Percentiles rank a stretch among this genome's conserved stretches.
phyloP scores from a whole-genome alignment of 2,113 vertebrate species.

The Pogonocichla stellata region DNA sequence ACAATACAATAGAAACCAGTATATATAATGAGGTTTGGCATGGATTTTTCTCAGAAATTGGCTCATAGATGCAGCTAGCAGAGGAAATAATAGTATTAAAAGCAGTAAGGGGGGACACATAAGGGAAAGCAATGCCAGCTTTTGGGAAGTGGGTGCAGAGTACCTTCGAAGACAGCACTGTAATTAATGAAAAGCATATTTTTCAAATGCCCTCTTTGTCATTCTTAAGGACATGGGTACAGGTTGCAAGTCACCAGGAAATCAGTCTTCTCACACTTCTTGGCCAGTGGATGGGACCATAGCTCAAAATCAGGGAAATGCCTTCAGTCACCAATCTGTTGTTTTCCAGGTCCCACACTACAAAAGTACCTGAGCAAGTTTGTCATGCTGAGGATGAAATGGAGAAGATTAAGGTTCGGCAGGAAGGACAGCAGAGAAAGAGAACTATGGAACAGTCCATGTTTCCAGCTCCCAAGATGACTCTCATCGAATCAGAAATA shows the following conservation, averaged over 20 bases:
- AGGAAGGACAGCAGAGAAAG: not conserved
- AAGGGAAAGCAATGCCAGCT: not conserved
- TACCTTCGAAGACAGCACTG: not conserved
- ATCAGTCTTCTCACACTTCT: not conserved
- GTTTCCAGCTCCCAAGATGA: not conserved
- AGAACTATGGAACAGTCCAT: not conserved
- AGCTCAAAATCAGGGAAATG: not conserved
- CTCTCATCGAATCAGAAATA: not conserved
- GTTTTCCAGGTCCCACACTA: not conserved
- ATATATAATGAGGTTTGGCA: not conserved
- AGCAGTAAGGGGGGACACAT: not conserved
- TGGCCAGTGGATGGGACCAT: not conserved
- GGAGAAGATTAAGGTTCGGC: not conserved
- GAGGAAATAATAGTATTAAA: not conserved
- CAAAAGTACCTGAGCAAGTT: not conserved
- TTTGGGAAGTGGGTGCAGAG: not conserved
- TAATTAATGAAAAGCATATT: not conserved
- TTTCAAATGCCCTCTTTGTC: not conserved
- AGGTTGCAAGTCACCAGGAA: not conserved
- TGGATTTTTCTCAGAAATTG: not conserved
- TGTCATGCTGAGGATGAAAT: not conserved
- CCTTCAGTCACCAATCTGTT: not conserved
- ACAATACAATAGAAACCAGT: not conserved
- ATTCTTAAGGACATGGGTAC: fast-evolving
- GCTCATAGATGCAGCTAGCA: not conserved